Base-by-base conservation (phyloP, 2,888 invertebrate species). In the Pyrrhopygopsis socrates region DNA sequence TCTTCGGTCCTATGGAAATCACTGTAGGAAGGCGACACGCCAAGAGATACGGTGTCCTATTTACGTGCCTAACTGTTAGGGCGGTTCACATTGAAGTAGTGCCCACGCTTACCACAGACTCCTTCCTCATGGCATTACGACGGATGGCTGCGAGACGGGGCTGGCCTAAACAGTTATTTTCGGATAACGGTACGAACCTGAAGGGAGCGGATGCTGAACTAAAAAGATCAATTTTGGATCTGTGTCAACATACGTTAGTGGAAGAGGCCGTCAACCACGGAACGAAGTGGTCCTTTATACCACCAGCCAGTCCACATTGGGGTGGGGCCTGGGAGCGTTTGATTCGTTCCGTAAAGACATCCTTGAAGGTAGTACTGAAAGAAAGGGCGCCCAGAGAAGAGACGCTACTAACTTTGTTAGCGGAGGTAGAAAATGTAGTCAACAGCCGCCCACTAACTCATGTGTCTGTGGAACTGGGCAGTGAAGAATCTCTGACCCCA, bases 1-100 rank as follows among this genome's bases (percentile, higher is more conserved):
- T 92, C 0, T 93, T 94, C 60, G 93, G 94, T 1, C 91, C 91
- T 0, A 87, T 91, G 83, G 87, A 92, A 6, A 89, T 92, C 0
- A 83, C 88, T 0, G 68, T 92, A 0, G 92, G 91, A 0, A 60
- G 91, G 24, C 82, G 84, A 1, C 22, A 84, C 8, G 88, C 89
- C 30, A 90, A 89, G 54, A 68, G 91, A 20, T 93, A 91, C 38
- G 93, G 92, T 0, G 91, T 92, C 0, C 54, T 93, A 20, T 94
- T 93, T 38, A 93, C 93, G 2, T 94, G 94, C 41, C 50, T 94
- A 1, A 91, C 91, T 0, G 84, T 92, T 0, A 81, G 92, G 9
- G 91, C 90, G 0, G 63, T 88, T 4, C 88, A 92, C 30, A 54
- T 92, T 9, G 90, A 91, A 70, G 0, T 89, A 0, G 91, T 91